Evolutionary conservation across 2,888 invertebrate genomes (phyloP).

Genomic region (Lathronympha strigana): DNA sequence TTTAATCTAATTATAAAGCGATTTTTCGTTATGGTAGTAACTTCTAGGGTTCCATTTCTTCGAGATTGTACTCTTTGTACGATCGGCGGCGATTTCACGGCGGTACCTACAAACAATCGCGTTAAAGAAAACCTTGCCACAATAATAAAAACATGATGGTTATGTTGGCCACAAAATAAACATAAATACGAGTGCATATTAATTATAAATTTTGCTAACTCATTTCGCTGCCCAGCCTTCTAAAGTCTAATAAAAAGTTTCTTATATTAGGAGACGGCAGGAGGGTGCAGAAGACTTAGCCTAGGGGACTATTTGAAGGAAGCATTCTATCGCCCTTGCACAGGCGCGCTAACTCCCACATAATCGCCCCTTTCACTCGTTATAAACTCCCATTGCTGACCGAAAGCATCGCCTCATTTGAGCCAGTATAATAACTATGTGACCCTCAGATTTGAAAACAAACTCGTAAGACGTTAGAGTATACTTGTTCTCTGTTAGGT

Average conservation of each 20-base stretch:
- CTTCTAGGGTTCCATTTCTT: too few species aligned
- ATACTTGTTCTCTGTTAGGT: too few species aligned
- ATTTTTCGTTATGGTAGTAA: too few species aligned
- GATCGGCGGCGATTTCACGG: too few species aligned
- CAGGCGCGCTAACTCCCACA: constrained; percentile 2
- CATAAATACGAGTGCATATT: not conserved
- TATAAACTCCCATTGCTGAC: not conserved
- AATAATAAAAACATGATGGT: too few species aligned
- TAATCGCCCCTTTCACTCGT: constrained; percentile 5
- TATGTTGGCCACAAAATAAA: too few species aligned
- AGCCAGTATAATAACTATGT: not conserved
- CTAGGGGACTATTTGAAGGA: not conserved
- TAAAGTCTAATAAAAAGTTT: not conserved
- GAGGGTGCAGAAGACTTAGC: not conserved
- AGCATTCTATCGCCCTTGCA: not conserved
- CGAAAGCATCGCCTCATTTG: not conserved
- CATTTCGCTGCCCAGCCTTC: not conserved
- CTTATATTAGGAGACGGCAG: not conserved
- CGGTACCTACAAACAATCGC: too few species aligned
- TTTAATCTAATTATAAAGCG: too few species aligned
- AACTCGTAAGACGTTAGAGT: too few species aligned
- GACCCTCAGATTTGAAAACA: not conserved
- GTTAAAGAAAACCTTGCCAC: too few species aligned
- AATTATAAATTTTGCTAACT: too few species aligned
- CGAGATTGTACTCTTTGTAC: too few species aligned